Evolutionary conservation across 2,888 invertebrate genomes (phyloP).

Genomic region (Smittia aterrima): DNA sequence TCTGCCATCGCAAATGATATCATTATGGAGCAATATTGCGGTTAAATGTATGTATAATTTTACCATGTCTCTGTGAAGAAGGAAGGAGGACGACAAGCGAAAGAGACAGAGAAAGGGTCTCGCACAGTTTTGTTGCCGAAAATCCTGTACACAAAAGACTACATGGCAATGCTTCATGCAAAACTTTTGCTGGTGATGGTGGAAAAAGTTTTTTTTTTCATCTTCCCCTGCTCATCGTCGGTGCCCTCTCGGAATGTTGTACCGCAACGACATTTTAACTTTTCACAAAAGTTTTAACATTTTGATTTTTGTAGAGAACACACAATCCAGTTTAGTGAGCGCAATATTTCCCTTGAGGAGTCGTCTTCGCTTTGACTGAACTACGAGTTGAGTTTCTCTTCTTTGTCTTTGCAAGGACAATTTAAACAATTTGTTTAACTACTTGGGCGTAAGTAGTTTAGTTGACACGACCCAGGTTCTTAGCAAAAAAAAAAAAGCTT

Average conservation of each 20-base stretch:
- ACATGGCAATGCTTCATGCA: neutral
- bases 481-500: too few species aligned
- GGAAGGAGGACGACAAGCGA: too few species aligned
- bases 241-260: neutral
- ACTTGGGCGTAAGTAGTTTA: too few species aligned
- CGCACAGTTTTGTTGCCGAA: neutral
- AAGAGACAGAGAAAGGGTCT: neutral
- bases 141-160: slow-evolving; percentile 11
- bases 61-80: neutral
- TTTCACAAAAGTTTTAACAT: slow-evolving; percentile 14
- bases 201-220: neutral
- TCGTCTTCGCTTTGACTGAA: too few species aligned
- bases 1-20: slow-evolving; percentile 17
- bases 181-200: slow-evolving; percentile 5
- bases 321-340: too few species aligned
- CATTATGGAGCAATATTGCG: slow-evolving; percentile 24
- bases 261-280: slow-evolving; percentile 27
- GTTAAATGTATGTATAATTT: slow-evolving; percentile 19
- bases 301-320: slow-evolving; percentile 5
- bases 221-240: too few species aligned
- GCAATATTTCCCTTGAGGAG: neutral
- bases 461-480: too few species aligned
- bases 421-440: neutral
- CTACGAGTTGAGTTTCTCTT: too few species aligned
- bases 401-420: neutral